Conservation (phyloP, 2,113 vertebrate genomes). For the Ochotona princeps region DNA sequence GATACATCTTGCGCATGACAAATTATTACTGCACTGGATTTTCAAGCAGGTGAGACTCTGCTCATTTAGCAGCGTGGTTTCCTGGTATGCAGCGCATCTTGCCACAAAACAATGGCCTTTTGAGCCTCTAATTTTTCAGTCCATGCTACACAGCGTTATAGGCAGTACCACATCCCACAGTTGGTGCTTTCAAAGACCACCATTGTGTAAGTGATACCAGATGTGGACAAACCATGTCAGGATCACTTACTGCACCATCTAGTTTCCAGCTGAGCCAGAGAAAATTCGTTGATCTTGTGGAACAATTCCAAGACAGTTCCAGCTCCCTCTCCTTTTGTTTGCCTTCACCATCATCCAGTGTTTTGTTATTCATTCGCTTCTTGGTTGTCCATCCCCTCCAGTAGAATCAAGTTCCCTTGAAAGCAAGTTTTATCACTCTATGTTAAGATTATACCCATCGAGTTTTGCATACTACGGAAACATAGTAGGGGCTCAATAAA, state of each 20-base stretch:
- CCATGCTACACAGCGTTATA: background rate
- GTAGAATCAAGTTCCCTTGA: background rate
- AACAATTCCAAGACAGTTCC: background rate
- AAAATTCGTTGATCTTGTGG: background rate
- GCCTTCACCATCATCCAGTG: rapidly evolving
- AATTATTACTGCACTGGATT: background rate
- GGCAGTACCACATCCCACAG: background rate
- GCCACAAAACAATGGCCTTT: background rate
- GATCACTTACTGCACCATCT: background rate
- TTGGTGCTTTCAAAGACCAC: background rate
- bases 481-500: background rate
- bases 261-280: background rate
- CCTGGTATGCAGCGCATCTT: background rate
- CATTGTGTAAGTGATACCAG: background rate
- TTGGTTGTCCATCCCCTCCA: background rate
- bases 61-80: background rate
- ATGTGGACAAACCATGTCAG: background rate
- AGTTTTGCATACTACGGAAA: background rate
- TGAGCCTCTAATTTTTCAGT: background rate
- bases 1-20: background rate
- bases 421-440: background rate
- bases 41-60: background rate
- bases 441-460: background rate
- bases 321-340: background rate
- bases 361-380: background rate